These are phyloP conservation scores for Diarsia rubi DNA, from an alignment of 2,888 invertebrate genomes.

Conservation along the genomic window DNA sequence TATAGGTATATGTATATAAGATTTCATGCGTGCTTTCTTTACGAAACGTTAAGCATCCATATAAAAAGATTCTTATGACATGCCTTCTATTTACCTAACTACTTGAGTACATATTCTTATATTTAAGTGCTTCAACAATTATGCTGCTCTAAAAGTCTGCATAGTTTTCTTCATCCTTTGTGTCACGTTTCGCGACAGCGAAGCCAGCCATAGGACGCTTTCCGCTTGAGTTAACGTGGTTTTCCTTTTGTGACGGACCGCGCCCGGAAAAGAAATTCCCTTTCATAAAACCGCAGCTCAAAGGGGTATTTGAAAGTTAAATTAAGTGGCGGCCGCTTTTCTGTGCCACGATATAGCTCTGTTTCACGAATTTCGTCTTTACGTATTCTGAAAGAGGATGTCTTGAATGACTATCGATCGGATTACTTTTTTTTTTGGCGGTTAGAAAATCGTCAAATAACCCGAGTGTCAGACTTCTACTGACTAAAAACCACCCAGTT, in stretches of 20 bases:
- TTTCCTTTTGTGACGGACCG: conserved; percentile 64
- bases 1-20: too few relatives aligned
- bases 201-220: conserved; percentile 52
- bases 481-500: too few relatives aligned
- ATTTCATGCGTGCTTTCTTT: background rate
- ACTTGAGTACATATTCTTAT: background rate
- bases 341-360: conserved; percentile 48
- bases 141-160: conserved; percentile 22
- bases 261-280: conserved; percentile 63
- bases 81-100: background rate
- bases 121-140: conserved; percentile 13
- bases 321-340: conserved; percentile 62
- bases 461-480: too few relatives aligned
- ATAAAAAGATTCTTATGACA: background rate
- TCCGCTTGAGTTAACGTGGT: conserved; percentile 56
- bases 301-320: conserved; percentile 69
- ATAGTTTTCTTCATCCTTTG: conserved; percentile 61
- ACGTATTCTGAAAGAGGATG: conserved; percentile 26
- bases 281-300: conserved; percentile 65
- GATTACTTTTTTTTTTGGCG: background rate
- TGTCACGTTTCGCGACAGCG: conserved; percentile 44
- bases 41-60: background rate
- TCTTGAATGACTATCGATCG: conserved; percentile 23
- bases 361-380: conserved; percentile 51
- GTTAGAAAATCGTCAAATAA: too few relatives aligned